A percentile compares a stretch with the other conserved stretches of the same genome.
Evolutionary conservation across 2,113 vertebrate genomes (phyloP).

Genomic region (Scalopus aquaticus): DNA sequence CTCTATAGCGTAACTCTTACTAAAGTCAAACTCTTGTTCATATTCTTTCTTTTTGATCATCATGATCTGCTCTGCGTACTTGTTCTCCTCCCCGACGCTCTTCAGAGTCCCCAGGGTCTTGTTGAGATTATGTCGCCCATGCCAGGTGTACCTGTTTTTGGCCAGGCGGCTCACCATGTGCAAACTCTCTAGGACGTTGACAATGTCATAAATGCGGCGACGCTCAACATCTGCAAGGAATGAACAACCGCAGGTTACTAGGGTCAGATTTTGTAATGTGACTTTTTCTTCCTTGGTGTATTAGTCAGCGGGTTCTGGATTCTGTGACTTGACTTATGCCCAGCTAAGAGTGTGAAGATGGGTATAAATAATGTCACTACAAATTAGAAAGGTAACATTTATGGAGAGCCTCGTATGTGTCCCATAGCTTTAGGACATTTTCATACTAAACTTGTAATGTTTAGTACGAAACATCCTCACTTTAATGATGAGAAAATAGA

Average conservation of each 20-base stretch:
- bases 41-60: constrained; percentile 89
- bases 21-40: constrained; percentile 85
- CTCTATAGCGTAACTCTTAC: constrained; percentile 85
- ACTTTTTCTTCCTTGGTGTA: not conserved
- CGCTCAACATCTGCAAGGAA: constrained; percentile 91
- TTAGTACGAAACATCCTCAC: not conserved
- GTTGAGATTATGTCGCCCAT: constrained; percentile 90
- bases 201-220: constrained; percentile 96
- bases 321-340: not conserved
- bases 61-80: constrained; percentile 92
- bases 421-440: not conserved
- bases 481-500: not conserved
- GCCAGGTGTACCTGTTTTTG: constrained; percentile 96
- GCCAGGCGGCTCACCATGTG: constrained; percentile 98
- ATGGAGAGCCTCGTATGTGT: not conserved
- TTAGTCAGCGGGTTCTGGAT: not conserved
- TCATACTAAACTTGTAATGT: not conserved
- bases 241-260: not conserved
- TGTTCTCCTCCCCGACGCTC: constrained; percentile 90
- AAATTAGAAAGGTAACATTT: not conserved
- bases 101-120: constrained; percentile 92
- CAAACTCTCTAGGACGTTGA: constrained; percentile 97
- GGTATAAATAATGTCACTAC: not conserved
- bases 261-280: not conserved
- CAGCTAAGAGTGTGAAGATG: not conserved